These are phyloP conservation scores for Callaeas wilsoni DNA, from an alignment of 2,113 vertebrate genomes.

Conservation along the genomic window DNA sequence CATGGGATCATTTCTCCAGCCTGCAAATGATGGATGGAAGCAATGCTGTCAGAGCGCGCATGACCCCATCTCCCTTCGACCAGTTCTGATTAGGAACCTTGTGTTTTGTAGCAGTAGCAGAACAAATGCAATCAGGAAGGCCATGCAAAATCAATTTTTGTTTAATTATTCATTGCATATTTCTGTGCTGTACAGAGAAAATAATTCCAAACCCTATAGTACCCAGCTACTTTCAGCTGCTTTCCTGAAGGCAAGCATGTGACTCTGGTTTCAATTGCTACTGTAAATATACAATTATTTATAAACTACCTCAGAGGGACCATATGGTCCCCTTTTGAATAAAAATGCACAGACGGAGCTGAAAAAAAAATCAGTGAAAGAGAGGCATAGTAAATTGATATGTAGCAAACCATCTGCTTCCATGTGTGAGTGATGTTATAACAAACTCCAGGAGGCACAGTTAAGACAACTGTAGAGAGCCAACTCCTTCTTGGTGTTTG, in stretches of 20 bases:
- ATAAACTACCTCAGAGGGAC: constrained; percentile 43
- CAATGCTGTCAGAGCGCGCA: fast-evolving
- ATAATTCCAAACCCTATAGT: background rate
- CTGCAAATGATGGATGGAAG: background rate
- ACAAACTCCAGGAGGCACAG: background rate
- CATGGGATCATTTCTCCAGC: background rate
- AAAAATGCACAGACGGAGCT: constrained; percentile 12
- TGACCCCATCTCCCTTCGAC: fast-evolving
- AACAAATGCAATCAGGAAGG: background rate
- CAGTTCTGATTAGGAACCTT: background rate
- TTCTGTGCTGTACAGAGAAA: background rate
- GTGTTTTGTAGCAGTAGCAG: background rate
- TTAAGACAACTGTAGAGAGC: background rate
- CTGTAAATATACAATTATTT: constrained; percentile 43
- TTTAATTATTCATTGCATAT: constrained; percentile 52
- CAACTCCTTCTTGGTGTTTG: background rate
- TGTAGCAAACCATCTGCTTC: constrained; percentile 47
- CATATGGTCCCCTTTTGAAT: constrained; percentile 28
- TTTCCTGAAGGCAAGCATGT: constrained; percentile 14
- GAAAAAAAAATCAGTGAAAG: constrained; percentile 5
- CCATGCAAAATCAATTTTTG: constrained; percentile 1
- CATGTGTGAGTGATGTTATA: background rate
- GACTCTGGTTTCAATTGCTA: background rate
- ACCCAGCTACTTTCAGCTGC: background rate
- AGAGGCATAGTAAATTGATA: constrained; percentile 40